Evolutionary conservation across 2,113 vertebrate genomes (phyloP).

Genomic region (Tenebrosternarchus preto): DNA sequence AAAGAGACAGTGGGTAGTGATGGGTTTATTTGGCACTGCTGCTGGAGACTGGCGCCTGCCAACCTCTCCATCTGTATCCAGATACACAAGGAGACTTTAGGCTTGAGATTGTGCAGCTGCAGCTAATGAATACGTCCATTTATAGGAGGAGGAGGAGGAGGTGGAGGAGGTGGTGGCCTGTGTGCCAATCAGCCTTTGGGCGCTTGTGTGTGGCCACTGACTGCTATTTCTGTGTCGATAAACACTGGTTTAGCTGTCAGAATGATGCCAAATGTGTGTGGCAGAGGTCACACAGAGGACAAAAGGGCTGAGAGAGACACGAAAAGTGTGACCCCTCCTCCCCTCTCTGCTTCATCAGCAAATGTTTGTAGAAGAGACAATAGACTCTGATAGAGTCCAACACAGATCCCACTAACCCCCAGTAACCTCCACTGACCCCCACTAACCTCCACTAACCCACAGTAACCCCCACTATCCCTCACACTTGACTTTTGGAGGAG

Average conservation of each 20-base stretch:
- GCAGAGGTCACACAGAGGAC: slow-evolving; percentile 41
- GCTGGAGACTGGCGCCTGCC: slow-evolving; percentile 41
- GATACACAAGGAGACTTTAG: slow-evolving; percentile 50
- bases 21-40: slow-evolving; percentile 32
- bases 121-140: slow-evolving; percentile 57
- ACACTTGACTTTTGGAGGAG: slow-evolving; percentile 20
- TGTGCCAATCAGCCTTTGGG: slow-evolving; percentile 46
- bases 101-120: slow-evolving; percentile 55
- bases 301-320: slow-evolving; percentile 33
- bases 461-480: too few relatives aligned
- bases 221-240: slow-evolving; percentile 42
- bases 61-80: slow-evolving; percentile 50
- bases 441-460: slow-evolving; percentile 1
- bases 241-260: slow-evolving; percentile 35
- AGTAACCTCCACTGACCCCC: not conserved
- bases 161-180: slow-evolving; percentile 24
- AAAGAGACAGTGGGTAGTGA: slow-evolving; percentile 28
- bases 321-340: not conserved
- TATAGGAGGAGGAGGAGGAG: slow-evolving; percentile 36
- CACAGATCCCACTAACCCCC: slow-evolving; percentile 26
- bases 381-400: slow-evolving; percentile 40
- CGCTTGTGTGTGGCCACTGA: slow-evolving; percentile 32
- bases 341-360: slow-evolving; percentile 42
- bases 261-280: slow-evolving; percentile 35
- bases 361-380: slow-evolving; percentile 45